These are phyloP conservation scores for Temnothorax unifasciatus DNA, from an alignment of 2,888 invertebrate species.

Conservation along the genomic window DNA sequence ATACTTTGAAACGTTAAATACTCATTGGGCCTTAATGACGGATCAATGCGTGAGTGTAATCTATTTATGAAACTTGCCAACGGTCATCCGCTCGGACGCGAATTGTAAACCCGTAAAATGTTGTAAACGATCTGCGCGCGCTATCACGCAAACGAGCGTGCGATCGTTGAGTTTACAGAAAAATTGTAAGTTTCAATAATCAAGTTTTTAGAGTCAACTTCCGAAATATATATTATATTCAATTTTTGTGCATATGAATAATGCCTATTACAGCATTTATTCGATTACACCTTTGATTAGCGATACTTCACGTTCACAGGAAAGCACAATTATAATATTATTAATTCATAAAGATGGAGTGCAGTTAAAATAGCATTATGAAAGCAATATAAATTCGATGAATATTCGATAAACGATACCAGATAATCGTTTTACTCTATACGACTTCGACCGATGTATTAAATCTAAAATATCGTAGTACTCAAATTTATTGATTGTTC, in stretches of 20 bases:
- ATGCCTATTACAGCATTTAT: conserved; percentile 20
- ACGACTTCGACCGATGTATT: conserved; percentile 25
- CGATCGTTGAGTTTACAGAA: neutral
- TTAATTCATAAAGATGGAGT: conserved; percentile 48
- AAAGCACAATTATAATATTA: conserved; percentile 39
- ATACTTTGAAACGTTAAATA: conserved; percentile 67
- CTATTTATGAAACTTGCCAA: conserved; percentile 68
- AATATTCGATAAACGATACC: conserved; percentile 31
- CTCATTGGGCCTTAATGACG: conserved; percentile 67
- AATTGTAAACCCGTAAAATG: conserved; percentile 37
- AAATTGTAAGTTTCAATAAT: conserved; percentile 33
- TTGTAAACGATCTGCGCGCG: conserved; percentile 40
- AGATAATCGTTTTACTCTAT: conserved; percentile 33
- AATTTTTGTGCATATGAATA: conserved; percentile 4
- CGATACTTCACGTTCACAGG: conserved; percentile 18
- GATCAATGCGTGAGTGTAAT: conserved; percentile 66
- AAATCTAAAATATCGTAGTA: conserved; percentile 25
- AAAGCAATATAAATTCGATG: conserved; percentile 36
- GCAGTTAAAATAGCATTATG: conserved; percentile 44
- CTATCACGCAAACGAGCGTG: conserved; percentile 26
- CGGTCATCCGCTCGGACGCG: conserved; percentile 5
- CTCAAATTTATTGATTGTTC: conserved; percentile 29
- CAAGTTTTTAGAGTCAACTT: conserved; percentile 4
- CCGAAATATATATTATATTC: neutral
- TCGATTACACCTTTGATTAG: conserved; percentile 45